Conservation (phyloP, 2,888 invertebrate genomes). For the Drosophila trichaetosa region DNA sequence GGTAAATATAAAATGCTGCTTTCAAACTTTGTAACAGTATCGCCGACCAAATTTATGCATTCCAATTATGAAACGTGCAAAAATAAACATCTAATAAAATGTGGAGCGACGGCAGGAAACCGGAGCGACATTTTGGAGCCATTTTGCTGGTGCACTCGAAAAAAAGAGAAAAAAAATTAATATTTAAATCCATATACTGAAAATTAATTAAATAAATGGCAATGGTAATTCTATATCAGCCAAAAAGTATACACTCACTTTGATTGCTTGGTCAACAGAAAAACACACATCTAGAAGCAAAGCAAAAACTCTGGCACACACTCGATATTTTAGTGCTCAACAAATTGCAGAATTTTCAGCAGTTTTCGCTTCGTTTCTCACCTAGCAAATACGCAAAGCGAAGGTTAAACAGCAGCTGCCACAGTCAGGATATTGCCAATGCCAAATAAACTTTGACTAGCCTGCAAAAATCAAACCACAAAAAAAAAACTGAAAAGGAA, state of each 20-base stretch:
- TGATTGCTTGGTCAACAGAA: conserved; percentile 46
- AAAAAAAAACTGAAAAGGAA: conserved; percentile 23
- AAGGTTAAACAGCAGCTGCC: conserved; percentile 61
- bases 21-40: conserved; percentile 46
- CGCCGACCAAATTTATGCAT: conserved; percentile 74
- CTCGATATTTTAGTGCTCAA: conserved; percentile 21
- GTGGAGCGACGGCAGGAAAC: conserved; percentile 33
- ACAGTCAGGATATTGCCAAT: conserved; percentile 69
- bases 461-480: conserved; percentile 31
- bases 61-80: conserved; percentile 69
- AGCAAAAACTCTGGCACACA: conserved; percentile 11
- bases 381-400: conserved; percentile 43
- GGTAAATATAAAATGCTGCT: conserved; percentile 65
- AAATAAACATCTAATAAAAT: conserved; percentile 51
- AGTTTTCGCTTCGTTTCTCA: conserved; percentile 7
- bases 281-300: conserved; percentile 1
- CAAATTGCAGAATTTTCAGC: conserved; percentile 37
- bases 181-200: conserved; percentile 41
- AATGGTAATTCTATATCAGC: conserved; percentile 14
- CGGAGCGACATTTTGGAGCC: conserved; percentile 50
- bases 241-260: conserved; percentile 1
- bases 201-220: conserved; percentile 62
- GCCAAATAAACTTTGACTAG: conserved; percentile 74
- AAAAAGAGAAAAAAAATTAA: conserved; percentile 30
- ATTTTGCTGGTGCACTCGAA: conserved; percentile 50